A percentile compares a stretch with the other conserved stretches of the same genome.
phyloP scores from a whole-genome alignment of 2,888 invertebrate species.

The Pachycephus smyrnensis region DNA sequence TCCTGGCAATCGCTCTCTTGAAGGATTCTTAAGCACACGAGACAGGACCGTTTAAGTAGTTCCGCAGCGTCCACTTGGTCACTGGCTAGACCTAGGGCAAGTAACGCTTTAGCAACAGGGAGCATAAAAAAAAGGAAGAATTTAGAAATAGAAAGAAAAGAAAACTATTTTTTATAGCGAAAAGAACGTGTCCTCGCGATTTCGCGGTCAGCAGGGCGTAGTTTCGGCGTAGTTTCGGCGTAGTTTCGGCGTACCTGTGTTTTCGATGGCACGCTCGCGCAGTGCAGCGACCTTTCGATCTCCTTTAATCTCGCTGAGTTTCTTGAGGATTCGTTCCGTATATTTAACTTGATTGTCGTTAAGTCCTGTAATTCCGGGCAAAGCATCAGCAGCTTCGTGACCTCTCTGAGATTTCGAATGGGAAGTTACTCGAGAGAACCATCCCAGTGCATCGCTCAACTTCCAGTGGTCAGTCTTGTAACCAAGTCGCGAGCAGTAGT shows the following conservation, averaged over 20 bases:
- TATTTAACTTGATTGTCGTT: slow-evolving; percentile 35
- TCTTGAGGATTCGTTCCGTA: slow-evolving; percentile 40
- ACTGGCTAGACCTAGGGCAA: neutral
- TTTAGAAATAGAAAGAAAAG: neutral
- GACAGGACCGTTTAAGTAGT: slow-evolving; percentile 38
- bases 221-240: too few species aligned
- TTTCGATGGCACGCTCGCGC: slow-evolving; percentile 42
- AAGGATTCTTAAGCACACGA: slow-evolving; percentile 45
- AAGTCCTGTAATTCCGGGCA: slow-evolving; percentile 18
- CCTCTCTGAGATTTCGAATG: neutral
- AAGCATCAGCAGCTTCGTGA: neutral
- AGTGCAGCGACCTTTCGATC: slow-evolving; percentile 34
- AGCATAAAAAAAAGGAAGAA: neutral
- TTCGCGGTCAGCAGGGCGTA: too few species aligned
- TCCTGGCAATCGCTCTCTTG: slow-evolving; percentile 28
- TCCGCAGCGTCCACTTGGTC: neutral
- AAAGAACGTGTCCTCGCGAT: too few species aligned
- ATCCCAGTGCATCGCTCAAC: neutral
- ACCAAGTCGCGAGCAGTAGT: slow-evolving; percentile 45
- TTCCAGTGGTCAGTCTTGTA: slow-evolving; percentile 44
- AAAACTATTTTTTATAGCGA: neutral
- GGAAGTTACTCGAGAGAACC: neutral
- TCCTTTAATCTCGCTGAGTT: slow-evolving; percentile 42
- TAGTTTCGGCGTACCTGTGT: slow-evolving; percentile 22
- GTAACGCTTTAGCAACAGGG: too few species aligned